Evolutionary conservation across 2,113 vertebrate genomes (phyloP).

Genomic region (Clarias gariepinus): DNA sequence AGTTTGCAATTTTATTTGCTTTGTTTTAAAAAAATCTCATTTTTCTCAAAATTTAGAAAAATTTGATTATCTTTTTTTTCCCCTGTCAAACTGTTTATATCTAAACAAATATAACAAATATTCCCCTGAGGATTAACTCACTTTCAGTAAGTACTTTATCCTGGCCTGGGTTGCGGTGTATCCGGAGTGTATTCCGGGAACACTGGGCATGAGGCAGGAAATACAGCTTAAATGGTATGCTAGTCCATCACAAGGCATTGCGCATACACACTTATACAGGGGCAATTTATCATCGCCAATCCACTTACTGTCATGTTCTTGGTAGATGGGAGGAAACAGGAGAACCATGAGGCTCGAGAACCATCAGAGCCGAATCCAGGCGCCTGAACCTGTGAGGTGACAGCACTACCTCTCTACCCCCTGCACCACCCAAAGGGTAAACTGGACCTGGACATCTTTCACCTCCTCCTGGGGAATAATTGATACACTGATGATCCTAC

Average conservation of each 20-base stretch:
- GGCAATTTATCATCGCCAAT: neutral
- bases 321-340: neutral
- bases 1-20: too few relatives aligned
- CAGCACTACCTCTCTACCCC: neutral
- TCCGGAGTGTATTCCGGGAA: neutral
- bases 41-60: too few relatives aligned
- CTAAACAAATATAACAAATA: neutral
- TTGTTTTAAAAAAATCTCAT: too few relatives aligned
- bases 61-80: neutral
- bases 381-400: neutral
- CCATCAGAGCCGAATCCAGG: neutral
- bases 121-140: constrained; percentile 8
- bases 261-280: neutral
- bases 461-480: neutral
- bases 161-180: neutral
- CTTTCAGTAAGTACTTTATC: constrained; percentile 11
- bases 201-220: constrained; percentile 1
- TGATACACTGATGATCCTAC: neutral
- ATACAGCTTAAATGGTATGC: neutral
- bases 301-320: neutral
- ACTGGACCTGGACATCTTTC: neutral
- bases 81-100: neutral
- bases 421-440: neutral
- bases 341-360: neutral
- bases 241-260: neutral